phyloP scores from a whole-genome alignment of 1,140 invertebrate genomes.

The Mesaphorura yosii region DNA sequence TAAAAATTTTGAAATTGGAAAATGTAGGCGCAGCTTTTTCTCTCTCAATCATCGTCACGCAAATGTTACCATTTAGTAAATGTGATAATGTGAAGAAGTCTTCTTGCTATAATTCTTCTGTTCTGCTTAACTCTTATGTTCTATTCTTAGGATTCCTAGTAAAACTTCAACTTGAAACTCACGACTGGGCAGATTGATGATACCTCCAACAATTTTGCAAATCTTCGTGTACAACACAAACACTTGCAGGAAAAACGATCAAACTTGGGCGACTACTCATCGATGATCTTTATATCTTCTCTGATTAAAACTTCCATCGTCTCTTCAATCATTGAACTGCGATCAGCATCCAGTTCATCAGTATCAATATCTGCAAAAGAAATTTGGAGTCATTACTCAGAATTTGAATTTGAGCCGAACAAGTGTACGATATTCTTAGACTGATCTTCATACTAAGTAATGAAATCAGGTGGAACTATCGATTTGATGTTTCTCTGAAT shows the following conservation, averaged over 20 bases:
- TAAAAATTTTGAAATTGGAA: no score
- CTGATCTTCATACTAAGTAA: not conserved
- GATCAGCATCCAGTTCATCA: slow-evolving; percentile 72
- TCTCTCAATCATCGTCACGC: no score
- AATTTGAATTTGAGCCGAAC: not conserved
- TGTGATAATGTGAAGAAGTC: no score
- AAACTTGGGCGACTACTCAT: slow-evolving; percentile 36
- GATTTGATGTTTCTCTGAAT: slow-evolving; percentile 2
- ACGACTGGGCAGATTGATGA: no score
- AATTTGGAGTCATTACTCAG: slow-evolving; percentile 10
- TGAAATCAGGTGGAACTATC: not conserved
- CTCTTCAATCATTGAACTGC: slow-evolving; percentile 84
- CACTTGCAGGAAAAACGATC: slow-evolving; percentile 7
- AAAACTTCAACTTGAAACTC: no score
- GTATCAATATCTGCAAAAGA: slow-evolving; percentile 72
- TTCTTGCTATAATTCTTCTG: no score
- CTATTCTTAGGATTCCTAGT: no score
- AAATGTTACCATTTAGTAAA: no score
- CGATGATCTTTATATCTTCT: slow-evolving; percentile 75
- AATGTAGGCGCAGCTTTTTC: no score
- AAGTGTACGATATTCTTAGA: not conserved
- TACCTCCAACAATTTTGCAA: not conserved
- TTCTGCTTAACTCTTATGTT: no score
- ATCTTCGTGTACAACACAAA: no score
- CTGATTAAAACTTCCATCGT: slow-evolving; percentile 94